Conservation (phyloP, 2,888 invertebrate genomes). For the Drosophila peninsularis region DNA sequence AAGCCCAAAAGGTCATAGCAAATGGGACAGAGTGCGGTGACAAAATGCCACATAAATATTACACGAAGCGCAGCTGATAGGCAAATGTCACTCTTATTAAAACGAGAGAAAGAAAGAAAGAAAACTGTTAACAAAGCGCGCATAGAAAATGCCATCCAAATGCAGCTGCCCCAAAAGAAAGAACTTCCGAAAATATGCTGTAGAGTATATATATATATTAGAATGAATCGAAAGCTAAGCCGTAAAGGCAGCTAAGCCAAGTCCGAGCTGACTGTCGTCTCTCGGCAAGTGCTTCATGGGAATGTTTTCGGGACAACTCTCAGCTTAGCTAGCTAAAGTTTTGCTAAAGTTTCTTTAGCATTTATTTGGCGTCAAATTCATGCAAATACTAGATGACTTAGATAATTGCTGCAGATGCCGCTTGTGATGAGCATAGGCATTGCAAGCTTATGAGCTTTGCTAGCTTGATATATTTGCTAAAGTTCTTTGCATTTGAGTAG, state of each 20-base stretch:
- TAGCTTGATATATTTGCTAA: no score
- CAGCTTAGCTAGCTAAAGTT: not conserved
- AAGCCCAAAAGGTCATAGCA: slow-evolving; percentile 58
- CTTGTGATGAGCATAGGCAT: no score
- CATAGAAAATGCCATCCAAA: slow-evolving; percentile 33
- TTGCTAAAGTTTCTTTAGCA: not conserved
- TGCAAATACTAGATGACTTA: no score
- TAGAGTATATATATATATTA: not conserved
- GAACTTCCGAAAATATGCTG: slow-evolving; percentile 62
- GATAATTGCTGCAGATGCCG: no score
- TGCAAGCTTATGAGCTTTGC: no score
- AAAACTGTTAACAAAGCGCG: slow-evolving; percentile 32
- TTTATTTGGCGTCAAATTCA: not conserved
- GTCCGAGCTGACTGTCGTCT: not conserved
- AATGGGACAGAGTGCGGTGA: slow-evolving; percentile 57
- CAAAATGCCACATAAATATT: slow-evolving; percentile 77
- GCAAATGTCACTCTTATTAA: slow-evolving; percentile 74
- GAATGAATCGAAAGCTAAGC: slow-evolving; percentile 1
- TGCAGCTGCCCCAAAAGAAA: slow-evolving; percentile 28
- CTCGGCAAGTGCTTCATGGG: not conserved
- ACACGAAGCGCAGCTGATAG: slow-evolving; percentile 65
- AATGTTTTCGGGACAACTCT: not conserved
- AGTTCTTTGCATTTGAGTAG: no score
- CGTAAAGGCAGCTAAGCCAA: slow-evolving; percentile 5
- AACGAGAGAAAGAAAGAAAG: slow-evolving; percentile 28